Base-by-base conservation (phyloP, 2,113 vertebrate genomes). In the Montifringilla adamsi region DNA sequence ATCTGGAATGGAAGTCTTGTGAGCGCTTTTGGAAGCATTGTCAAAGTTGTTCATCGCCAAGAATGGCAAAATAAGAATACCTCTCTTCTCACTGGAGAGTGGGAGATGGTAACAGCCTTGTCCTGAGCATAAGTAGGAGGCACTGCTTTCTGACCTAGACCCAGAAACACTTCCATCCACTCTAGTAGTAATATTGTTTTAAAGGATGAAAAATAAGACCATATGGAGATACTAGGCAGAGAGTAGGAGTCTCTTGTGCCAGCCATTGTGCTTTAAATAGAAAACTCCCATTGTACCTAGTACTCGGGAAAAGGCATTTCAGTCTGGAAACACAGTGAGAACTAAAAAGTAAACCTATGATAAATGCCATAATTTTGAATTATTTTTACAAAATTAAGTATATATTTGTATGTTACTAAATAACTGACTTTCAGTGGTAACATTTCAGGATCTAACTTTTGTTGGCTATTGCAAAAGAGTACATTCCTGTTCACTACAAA, bases 1-100 rank as follows among this genome's bases (percentile, higher is more conserved):
- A 47, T 78, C 63, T 46, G 53, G 28, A 62, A 46, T 2, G 1
- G 1, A 3, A 56, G 13, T 43, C n/a, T 23, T 2, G 0, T 44
- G 31, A 24, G 14, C 14, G 8, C 17, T 66, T 81, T 73, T 41
- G 41, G 37, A 79, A 63, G 20, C 21, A 15, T 46, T 67, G 26
- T 21, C 9, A 11, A 46, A 43, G 10, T 22, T 21, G 8, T 39
- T 60, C 23, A 9, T 27, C 0, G 0, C 53, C 24, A 87, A 76
- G 30, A 79, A 68, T 1, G 3, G 24, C 64, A 73, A 84, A 66
- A n/a, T 9, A 39, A 75, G 49, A 63, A 5, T 31, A 62, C 7
- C 13, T 7, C 6, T 59, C 35, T 44, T 26, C 26, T 53, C 19
- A 0, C 13, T 28, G 11, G 8, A 20, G 46, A 60, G 47, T 37